These are phyloP conservation scores for Nomada flava DNA, from an alignment of 2,888 invertebrate species.

Conservation along the genomic window DNA sequence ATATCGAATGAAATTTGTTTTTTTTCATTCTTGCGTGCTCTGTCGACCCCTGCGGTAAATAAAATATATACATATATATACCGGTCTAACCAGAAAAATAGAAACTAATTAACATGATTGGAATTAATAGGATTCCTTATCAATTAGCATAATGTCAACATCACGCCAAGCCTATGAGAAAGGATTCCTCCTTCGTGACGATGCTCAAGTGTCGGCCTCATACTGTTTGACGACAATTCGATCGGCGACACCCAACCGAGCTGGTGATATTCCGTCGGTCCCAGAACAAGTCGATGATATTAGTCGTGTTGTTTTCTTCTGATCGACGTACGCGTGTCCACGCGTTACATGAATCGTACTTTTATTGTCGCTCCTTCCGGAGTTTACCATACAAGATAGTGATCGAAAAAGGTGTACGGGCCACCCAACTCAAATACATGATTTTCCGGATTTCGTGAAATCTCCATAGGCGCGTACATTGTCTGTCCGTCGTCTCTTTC, in stretches of 20 bases:
- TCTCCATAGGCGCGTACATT: background rate
- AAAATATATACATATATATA: slow-evolving; percentile 60
- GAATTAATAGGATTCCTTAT: slow-evolving; percentile 62
- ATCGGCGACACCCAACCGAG: slow-evolving; percentile 42
- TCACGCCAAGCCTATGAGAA: slow-evolving; percentile 56
- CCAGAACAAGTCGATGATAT: slow-evolving; percentile 31
- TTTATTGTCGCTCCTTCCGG: slow-evolving; percentile 19
- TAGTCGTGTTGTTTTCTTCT: background rate
- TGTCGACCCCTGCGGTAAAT: slow-evolving; percentile 69
- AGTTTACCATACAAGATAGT: slow-evolving; percentile 20
- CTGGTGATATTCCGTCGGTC: slow-evolving; percentile 28
- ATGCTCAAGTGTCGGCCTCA: slow-evolving; percentile 59
- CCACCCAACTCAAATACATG: slow-evolving; percentile 1
- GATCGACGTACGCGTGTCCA: slow-evolving; percentile 12
- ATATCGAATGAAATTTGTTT: slow-evolving; percentile 46
- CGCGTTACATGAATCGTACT: slow-evolving; percentile 18
- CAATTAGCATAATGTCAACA: slow-evolving; percentile 50
- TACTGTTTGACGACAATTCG: slow-evolving; percentile 61
- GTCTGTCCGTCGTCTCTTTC: background rate
- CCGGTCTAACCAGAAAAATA: slow-evolving; percentile 59
- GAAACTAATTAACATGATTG: slow-evolving; percentile 63
- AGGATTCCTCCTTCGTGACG: slow-evolving; percentile 49
- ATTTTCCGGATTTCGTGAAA: slow-evolving; percentile 6
- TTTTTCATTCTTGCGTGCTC: slow-evolving; percentile 54
- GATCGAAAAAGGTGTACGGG: slow-evolving; percentile 11